Evolutionary conservation across 2,888 invertebrate genomes (phyloP).

Genomic region (Epirrita christyi): DNA sequence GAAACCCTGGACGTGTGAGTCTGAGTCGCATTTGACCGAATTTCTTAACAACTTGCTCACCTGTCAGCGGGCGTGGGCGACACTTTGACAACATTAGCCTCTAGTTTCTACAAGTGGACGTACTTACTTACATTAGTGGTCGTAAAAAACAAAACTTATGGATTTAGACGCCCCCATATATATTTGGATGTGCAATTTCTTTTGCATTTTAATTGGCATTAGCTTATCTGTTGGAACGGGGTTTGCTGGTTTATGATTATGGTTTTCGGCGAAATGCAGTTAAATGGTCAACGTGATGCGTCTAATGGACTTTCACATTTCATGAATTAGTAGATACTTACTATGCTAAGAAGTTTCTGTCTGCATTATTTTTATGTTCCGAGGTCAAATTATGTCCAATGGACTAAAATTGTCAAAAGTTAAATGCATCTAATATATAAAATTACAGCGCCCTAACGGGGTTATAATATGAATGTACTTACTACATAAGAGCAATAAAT

Average conservation of each 20-base stretch:
- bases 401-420: too few species aligned
- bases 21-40: too few species aligned
- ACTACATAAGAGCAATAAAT: too few species aligned
- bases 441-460: too few species aligned
- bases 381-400: too few species aligned
- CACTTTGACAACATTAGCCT: background rate
- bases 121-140: constrained; percentile 22
- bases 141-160: constrained; percentile 37
- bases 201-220: constrained; percentile 33
- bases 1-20: too few species aligned
- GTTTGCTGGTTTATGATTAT: constrained; percentile 24
- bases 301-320: constrained; percentile 10
- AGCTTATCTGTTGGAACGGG: constrained; percentile 24
- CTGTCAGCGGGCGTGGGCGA: constrained; percentile 27
- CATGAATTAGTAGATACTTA: too few species aligned
- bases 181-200: constrained; percentile 33
- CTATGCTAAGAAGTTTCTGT: too few species aligned
- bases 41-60: constrained; percentile 4
- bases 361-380: too few species aligned
- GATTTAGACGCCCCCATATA: constrained; percentile 28
- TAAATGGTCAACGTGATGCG: constrained; percentile 19
- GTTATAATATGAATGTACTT: too few species aligned
- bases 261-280: constrained; percentile 16
- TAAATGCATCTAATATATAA: too few species aligned
- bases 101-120: constrained; percentile 18